Conservation (phyloP, 35 echinoderm and acorn worm genomes). For the Acanthaster planci region DNA sequence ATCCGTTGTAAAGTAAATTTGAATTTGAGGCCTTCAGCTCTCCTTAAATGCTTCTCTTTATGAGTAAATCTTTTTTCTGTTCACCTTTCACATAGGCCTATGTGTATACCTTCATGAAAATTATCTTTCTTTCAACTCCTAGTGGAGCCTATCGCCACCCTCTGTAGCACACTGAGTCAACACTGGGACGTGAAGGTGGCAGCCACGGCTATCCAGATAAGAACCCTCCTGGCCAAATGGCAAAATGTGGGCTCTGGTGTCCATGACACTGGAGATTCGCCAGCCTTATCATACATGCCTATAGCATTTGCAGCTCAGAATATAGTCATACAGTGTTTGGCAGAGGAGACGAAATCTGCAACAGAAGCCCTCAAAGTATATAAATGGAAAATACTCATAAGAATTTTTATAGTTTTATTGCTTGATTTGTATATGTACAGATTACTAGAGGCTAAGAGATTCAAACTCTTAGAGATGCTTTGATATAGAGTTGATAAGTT, state of each 20-base stretch:
- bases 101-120: too few relatives aligned
- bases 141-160: constrained; percentile 23
- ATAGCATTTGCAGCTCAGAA: constrained; percentile 9
- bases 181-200: constrained; percentile 78
- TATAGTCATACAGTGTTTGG: constrained; percentile 36
- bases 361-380: constrained; percentile 27
- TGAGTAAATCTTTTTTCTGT: too few relatives aligned
- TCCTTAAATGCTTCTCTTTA: too few relatives aligned
- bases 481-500: too few relatives aligned
- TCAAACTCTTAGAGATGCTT: too few relatives aligned
- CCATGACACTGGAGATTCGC: not conserved
- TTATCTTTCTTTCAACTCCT: too few relatives aligned
- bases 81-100: too few relatives aligned
- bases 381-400: not conserved
- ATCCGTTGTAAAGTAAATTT: too few relatives aligned
- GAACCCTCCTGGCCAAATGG: constrained; percentile 49
- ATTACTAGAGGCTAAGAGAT: too few relatives aligned
- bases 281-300: not conserved
- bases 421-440: too few relatives aligned
- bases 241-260: too few relatives aligned
- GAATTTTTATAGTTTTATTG: not conserved
- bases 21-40: too few relatives aligned
- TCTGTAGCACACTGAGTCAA: constrained; percentile 61
- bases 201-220: constrained; percentile 66
- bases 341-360: not conserved